Conservation (phyloP, 2,888 invertebrate species). For the Eugnorisma glareosa region DNA sequence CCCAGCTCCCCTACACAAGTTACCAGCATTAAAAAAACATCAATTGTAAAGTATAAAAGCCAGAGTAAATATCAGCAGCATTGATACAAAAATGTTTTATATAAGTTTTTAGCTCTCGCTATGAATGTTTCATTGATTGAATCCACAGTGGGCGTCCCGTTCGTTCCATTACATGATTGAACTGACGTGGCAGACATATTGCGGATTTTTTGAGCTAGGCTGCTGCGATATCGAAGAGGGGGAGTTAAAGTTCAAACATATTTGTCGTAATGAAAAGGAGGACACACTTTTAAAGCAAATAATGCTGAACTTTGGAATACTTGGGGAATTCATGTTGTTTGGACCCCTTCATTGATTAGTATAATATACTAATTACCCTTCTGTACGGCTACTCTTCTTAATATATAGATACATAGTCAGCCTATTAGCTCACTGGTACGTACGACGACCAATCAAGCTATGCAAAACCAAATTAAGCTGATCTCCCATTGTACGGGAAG, state of each 20-base stretch:
- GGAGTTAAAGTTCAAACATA: constrained; percentile 11
- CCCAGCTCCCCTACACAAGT: background rate
- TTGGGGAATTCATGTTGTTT: background rate
- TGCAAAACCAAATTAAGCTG: too few species aligned
- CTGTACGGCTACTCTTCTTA: background rate
- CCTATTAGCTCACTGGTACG: too few species aligned
- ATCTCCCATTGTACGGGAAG: too few species aligned
- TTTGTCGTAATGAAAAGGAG: constrained; percentile 29
- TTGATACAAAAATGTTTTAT: constrained; percentile 60
- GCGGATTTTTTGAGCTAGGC: constrained; percentile 57
- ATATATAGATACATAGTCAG: background rate
- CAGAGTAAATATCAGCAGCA: constrained; percentile 47
- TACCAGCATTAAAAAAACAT: constrained; percentile 22
- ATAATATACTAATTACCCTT: too few species aligned
- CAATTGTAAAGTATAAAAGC: constrained; percentile 35
- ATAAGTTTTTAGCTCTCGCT: constrained; percentile 63
- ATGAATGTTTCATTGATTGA: constrained; percentile 70
- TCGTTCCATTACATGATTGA: constrained; percentile 78
- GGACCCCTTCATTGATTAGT: background rate
- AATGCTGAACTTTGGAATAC: background rate
- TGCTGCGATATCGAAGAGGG: constrained; percentile 28
- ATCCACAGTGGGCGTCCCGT: constrained; percentile 64
- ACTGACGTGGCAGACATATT: constrained; percentile 69
- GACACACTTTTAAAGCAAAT: background rate
- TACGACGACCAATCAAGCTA: too few species aligned